Conservation (phyloP, 1,140 invertebrate genomes). For the Neodiprion lecontei region DNA sequence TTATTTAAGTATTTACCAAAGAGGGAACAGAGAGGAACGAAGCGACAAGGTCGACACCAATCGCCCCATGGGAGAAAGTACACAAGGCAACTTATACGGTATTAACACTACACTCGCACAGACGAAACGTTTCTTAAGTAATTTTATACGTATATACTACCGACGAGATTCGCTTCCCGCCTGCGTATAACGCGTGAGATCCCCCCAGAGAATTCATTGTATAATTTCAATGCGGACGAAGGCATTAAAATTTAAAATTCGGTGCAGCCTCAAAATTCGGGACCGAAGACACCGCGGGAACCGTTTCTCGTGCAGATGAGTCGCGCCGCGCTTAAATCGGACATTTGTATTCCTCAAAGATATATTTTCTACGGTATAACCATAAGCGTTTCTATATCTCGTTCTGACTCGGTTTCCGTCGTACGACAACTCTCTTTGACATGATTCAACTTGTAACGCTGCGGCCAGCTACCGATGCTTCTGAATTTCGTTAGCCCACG, state of each 20-base stretch:
- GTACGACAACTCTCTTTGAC: not conserved
- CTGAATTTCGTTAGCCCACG: too few species aligned
- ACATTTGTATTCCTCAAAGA: not conserved
- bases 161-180: too few species aligned
- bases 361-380: not conserved
- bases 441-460: not conserved
- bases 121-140: too few species aligned
- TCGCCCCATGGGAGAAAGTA: too few species aligned
- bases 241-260: not conserved
- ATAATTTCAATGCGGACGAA: too few species aligned
- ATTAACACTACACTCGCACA: too few species aligned
- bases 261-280: not conserved
- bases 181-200: too few species aligned
- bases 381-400: not conserved
- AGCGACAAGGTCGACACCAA: not conserved
- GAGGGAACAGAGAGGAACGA: not conserved
- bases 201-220: too few species aligned
- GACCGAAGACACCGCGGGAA: not conserved
- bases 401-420: not conserved
- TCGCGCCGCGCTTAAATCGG: slow-evolving; percentile 3
- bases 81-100: too few species aligned
- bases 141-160: too few species aligned
- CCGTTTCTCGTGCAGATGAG: not conserved
- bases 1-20: not conserved
- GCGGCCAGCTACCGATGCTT: not conserved